Base-by-base conservation (phyloP, 2,113 vertebrate genomes). In the Pontoporia blainvillei region DNA sequence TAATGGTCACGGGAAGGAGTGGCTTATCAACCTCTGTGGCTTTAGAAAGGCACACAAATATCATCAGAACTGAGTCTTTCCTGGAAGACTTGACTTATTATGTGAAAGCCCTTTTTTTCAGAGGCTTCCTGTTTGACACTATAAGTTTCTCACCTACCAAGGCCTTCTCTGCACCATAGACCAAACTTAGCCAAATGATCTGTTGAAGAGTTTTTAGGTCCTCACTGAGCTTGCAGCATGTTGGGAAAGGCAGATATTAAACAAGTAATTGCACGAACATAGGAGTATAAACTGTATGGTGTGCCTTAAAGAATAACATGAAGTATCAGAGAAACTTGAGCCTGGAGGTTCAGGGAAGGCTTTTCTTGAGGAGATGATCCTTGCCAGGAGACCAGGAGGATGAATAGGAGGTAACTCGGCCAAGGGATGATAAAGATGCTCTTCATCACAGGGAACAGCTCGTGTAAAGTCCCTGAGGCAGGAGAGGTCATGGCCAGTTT, bases 71-170 rank as follows among this genome's bases (percentile, higher is more conserved):
- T 11, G 57, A 85, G 84, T 34, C 84, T 87, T 96, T 90, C 91
- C 87, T 84, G 57, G 93, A 96, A 97, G 87, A 94, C 49, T 73
- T 18, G 21, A 95, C 57, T 71, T 13, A 27, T 86, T 31, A 15
- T 62, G 54, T 18, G 36, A 76, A 94, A 79, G 61, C 27, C 4
- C 34, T 83, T 90, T 82, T 79, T 72, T 78, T 76, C 23, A 1
- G 23, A 23, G 44, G 49, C 72, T 94, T 96, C 78, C 71, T 36
- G 3, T 92, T 61, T 73, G 72, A 94, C 11, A 29, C 49, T n/a
- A 0, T 0, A 67, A 44, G 15, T 81, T 46, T 71, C 59, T 73
- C 41, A 31, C 12, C 57, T 34, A 17, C 66, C 54, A 88, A 94
- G 14, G 39, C 20, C 21, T 95, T 89, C 21, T 72, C 64, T 44